Conservation (phyloP, 2,113 vertebrate species). For the Oreocharis arfaki region DNA sequence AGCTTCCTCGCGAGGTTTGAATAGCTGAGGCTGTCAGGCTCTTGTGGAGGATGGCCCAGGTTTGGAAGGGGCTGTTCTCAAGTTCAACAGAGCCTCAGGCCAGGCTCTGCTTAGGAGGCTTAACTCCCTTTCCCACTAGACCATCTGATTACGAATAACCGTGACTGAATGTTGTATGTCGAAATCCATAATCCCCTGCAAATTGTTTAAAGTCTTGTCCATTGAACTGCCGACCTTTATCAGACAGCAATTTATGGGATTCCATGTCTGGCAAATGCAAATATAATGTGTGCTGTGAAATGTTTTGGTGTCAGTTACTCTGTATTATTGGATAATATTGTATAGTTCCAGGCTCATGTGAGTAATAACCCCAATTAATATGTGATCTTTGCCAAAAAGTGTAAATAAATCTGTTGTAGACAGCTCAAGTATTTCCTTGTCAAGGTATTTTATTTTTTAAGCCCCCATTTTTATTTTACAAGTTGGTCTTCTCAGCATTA, state of each 20-base stretch:
- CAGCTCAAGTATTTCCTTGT: slow-evolving; percentile 5
- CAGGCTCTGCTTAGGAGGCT: neutral
- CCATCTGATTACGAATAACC: neutral
- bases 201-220: slow-evolving; percentile 52
- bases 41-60: neutral
- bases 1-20: neutral
- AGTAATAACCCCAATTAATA: slow-evolving; percentile 32
- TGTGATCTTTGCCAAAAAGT: neutral
- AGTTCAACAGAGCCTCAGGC: neutral
- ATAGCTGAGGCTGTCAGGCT: neutral
- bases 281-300: slow-evolving; percentile 10
- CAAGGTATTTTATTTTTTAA: neutral
- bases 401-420: neutral
- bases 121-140: slow-evolving; percentile 23
- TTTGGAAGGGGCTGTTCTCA: neutral
- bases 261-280: slow-evolving; percentile 32
- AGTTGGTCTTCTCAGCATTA: neutral
- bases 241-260: slow-evolving; percentile 52
- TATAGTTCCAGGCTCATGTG: neutral
- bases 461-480: neutral
- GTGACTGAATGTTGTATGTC: slow-evolving; percentile 41
- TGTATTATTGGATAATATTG: slow-evolving; percentile 7
- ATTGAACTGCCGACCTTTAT: slow-evolving; percentile 47
- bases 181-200: slow-evolving; percentile 42
- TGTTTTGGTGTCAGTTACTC: slow-evolving; percentile 29